These are phyloP conservation scores for Beroe forskalii DNA, from an alignment of 37 sponge, comb jelly and placozoan species.

Conservation along the genomic window DNA sequence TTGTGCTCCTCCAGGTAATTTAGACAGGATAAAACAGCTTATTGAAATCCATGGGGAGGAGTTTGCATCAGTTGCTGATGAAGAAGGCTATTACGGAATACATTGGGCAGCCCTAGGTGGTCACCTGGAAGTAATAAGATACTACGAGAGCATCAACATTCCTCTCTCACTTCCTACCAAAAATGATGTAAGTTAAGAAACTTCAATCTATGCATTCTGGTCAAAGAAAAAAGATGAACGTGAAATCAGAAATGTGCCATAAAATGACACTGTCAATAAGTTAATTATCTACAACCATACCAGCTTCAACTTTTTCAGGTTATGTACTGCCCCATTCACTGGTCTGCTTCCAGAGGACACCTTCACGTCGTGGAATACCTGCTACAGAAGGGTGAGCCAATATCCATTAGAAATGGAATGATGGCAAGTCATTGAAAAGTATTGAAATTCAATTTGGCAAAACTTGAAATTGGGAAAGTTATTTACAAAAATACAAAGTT, in stretches of 20 bases:
- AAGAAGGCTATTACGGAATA: constrained; percentile 9
- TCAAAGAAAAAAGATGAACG: no score
- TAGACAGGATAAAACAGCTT: background rate
- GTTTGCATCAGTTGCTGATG: constrained; percentile 12
- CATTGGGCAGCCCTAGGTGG: constrained; percentile 52
- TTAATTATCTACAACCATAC: no score
- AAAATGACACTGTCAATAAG: no score
- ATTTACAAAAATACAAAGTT: no score
- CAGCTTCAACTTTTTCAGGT: no score
- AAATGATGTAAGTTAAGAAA: constrained; percentile 8
- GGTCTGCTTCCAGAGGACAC: constrained; percentile 16
- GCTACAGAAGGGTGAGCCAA: background rate
- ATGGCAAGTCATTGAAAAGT: no score
- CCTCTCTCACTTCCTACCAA: background rate
- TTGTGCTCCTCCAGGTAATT: background rate
- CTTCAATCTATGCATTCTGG: no score
- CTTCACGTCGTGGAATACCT: constrained; percentile 25
- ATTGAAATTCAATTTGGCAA: no score
- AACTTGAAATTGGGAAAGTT: no score
- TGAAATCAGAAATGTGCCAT: no score
- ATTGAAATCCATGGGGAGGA: background rate
- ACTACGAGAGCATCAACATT: constrained; percentile 1
- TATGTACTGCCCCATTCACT: background rate
- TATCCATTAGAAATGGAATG: no score
- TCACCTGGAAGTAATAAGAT: constrained; percentile 16